A percentile compares a stretch with the other conserved stretches of the same genome.
Evolutionary conservation across 2,797 vertebrate species (phyloP).

Genomic region (Leontopithecus rosalia): DNA sequence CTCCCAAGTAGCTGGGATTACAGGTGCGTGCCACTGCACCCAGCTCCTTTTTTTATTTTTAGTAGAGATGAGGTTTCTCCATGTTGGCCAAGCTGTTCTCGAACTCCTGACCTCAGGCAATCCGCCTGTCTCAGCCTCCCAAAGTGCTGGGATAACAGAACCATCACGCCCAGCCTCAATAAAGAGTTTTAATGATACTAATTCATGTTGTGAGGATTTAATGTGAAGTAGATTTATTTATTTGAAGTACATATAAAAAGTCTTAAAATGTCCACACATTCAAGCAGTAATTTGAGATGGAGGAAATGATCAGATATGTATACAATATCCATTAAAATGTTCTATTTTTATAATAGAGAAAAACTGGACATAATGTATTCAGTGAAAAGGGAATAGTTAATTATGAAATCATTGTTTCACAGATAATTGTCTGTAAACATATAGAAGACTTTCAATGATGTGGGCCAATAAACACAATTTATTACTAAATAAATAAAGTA

Average conservation of each 20-base stretch:
- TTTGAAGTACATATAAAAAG: background rate
- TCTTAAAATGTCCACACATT: background rate
- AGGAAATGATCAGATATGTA: background rate
- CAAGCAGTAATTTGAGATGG: background rate
- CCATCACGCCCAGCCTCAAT: background rate
- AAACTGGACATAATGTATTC: background rate
- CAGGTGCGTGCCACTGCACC: background rate
- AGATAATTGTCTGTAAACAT: background rate
- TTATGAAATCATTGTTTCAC: background rate
- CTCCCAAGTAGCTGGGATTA: background rate
- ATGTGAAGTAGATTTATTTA: background rate
- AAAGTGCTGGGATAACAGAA: background rate
- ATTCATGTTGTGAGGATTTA: background rate
- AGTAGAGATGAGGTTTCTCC: background rate
- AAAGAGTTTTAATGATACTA: background rate
- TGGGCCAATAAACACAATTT: background rate
- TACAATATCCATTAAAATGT: background rate
- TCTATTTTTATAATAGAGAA: constrained; percentile 19
- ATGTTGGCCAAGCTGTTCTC: background rate
- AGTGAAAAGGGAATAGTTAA: background rate
- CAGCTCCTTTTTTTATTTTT: background rate
- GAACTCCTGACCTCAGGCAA: background rate
- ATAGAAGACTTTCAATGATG: background rate
- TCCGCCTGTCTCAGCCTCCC: background rate
- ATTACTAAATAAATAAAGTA: background rate